phyloP scores from a whole-genome alignment of 1,140 invertebrate genomes.

The Zaprionus lachaisei region DNA sequence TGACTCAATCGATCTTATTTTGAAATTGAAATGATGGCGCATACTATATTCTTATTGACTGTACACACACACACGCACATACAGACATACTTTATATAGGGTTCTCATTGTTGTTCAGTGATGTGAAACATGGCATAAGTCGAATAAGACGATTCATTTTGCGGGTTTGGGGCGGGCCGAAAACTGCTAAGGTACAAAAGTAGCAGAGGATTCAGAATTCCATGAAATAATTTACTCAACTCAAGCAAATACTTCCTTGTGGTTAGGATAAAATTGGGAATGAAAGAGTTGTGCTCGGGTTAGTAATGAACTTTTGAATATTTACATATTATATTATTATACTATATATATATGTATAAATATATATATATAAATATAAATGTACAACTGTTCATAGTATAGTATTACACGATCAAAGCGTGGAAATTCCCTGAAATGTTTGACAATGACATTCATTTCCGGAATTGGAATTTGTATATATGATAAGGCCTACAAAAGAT shows the following conservation, averaged over 20 bases:
- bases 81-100: conserved; percentile 19
- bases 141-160: conserved; percentile 31
- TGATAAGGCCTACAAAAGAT: too few species aligned
- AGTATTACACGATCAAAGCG: too few species aligned
- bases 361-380: too few species aligned
- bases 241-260: not conserved
- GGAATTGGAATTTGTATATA: too few species aligned
- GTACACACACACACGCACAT: not conserved
- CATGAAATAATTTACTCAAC: not conserved
- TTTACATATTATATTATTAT: too few species aligned
- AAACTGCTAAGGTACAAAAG: not conserved
- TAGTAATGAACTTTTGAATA: too few species aligned
- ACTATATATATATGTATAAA: too few species aligned
- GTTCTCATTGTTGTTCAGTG: conserved; percentile 41
- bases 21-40: conserved; percentile 44
- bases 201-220: not conserved
- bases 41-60: conserved; percentile 39
- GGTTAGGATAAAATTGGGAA: not conserved
- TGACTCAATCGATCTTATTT: conserved; percentile 49
- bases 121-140: conserved; percentile 32
- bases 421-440: too few species aligned
- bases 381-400: too few species aligned
- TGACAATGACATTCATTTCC: too few species aligned
- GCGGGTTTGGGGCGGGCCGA: conserved; percentile 16
- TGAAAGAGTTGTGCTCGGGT: too few species aligned